Percentiles rank a stretch among this genome's conserved stretches.
These are phyloP conservation scores for Caenorhabditis sp. DNA, from an alignment of 2,888 invertebrate species.

Conservation along the genomic window DNA sequence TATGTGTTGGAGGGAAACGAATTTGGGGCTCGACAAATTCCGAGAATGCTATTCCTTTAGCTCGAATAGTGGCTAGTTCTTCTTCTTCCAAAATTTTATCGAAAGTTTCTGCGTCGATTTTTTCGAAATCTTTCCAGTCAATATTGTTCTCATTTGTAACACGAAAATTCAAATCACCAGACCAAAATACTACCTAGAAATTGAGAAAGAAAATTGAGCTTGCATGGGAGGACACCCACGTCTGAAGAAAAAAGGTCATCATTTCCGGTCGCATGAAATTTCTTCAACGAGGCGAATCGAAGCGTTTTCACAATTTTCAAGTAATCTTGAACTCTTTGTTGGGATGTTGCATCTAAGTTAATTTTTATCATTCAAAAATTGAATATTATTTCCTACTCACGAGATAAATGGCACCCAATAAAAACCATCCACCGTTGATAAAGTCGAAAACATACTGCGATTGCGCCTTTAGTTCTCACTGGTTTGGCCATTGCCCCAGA, in stretches of 20 bases:
- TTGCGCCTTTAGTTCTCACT: constrained; percentile 85
- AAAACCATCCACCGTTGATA: constrained; percentile 95
- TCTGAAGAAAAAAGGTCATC: constrained; percentile 44
- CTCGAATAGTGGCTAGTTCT: constrained; percentile 23
- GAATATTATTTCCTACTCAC: constrained; percentile 71
- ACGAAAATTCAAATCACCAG: constrained; percentile 67
- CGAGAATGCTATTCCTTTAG: constrained; percentile 40
- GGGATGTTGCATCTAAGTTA: constrained; percentile 55
- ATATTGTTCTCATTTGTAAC: constrained; percentile 34
- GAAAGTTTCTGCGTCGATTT: constrained; percentile 2
- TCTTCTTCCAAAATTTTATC: constrained; percentile 26
- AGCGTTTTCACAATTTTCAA: constrained; percentile 53
- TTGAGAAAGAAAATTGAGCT: constrained; percentile 5
- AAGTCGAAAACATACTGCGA: constrained; percentile 87
- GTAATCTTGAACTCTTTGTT: constrained; percentile 62
- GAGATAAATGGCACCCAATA: constrained; percentile 92
- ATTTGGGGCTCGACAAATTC: constrained; percentile 58
- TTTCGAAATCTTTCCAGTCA: constrained; percentile 26
- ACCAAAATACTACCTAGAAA: constrained; percentile 60
- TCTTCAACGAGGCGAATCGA: constrained; percentile 39
- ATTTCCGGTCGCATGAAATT: constrained; percentile 35
- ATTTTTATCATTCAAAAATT: not conserved
- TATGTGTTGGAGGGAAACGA: constrained; percentile 64
- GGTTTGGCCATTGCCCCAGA: constrained; percentile 59
- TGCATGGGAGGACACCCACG: no score